Conservation (phyloP, 2,113 vertebrate genomes). For the Natator depressus region DNA sequence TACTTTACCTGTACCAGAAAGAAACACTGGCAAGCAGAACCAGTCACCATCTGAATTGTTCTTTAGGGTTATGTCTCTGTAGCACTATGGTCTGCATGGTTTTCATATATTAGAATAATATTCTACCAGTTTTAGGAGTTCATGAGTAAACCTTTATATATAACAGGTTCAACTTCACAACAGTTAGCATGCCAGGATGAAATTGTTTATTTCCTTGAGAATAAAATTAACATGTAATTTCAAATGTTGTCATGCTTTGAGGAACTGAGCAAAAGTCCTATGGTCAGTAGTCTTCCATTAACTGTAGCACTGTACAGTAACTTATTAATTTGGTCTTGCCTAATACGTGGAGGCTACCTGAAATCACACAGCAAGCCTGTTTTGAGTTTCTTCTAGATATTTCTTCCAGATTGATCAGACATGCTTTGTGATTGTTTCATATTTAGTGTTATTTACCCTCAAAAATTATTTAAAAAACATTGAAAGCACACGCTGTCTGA, state of each 20-base stretch:
- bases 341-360: not conserved
- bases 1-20: conserved; percentile 23
- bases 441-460: not conserved
- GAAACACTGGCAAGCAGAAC: not conserved
- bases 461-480: not conserved
- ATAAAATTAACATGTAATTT: not conserved
- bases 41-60: not conserved
- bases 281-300: not conserved
- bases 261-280: not conserved
- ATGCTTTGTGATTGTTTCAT: not conserved
- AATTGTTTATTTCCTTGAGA: conserved; percentile 6
- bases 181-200: not conserved
- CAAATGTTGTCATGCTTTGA: not conserved
- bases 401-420: not conserved
- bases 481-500: not conserved
- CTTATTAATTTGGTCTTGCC: not conserved
- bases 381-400: not conserved
- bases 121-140: not conserved
- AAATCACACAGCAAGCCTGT: not conserved
- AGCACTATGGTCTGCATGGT: not conserved
- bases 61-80: not conserved
- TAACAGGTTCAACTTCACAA: conserved; percentile 22
- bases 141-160: not conserved
- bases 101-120: not conserved
- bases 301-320: not conserved